phyloP scores from a whole-genome alignment of 2,888 invertebrate species.

The Empis livida region DNA sequence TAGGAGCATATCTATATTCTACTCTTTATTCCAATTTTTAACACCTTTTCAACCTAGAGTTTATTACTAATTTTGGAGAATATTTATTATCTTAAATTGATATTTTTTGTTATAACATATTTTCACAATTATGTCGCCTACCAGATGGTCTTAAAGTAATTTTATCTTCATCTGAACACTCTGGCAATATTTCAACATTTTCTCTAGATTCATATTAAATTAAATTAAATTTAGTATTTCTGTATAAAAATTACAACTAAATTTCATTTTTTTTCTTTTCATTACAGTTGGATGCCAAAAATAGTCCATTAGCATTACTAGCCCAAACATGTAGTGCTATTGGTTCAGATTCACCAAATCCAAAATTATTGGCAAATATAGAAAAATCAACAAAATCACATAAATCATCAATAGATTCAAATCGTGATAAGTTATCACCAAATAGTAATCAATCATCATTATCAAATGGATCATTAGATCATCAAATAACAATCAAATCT shows the following conservation, averaged over 20 bases:
- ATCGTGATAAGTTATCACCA: conserved; percentile 49
- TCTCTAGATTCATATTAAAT: too few species aligned
- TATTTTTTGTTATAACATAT: too few species aligned
- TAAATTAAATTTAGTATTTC: not conserved
- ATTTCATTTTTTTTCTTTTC: conserved; percentile 27
- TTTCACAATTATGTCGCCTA: too few species aligned
- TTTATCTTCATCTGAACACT: too few species aligned
- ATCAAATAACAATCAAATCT: conserved; percentile 34
- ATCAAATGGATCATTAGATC: conserved; percentile 36
- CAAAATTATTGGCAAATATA: conserved; percentile 59
- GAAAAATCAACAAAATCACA: conserved; percentile 50
- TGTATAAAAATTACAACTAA: not conserved
- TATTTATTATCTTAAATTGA: too few species aligned
- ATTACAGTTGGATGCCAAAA: conserved; percentile 93
- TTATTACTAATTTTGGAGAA: too few species aligned
- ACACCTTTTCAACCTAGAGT: too few species aligned
- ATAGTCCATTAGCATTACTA: conserved; percentile 87
- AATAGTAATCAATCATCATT: conserved; percentile 35
- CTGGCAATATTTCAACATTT: too few species aligned
- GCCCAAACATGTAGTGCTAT: conserved; percentile 98
- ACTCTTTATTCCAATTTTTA: too few species aligned
- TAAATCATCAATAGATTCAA: conserved; percentile 34
- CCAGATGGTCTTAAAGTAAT: too few species aligned
- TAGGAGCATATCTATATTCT: too few species aligned
- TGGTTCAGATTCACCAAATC: conserved; percentile 74